phyloP scores from a whole-genome alignment of 2,797 vertebrate species.

The Manis javanica region DNA sequence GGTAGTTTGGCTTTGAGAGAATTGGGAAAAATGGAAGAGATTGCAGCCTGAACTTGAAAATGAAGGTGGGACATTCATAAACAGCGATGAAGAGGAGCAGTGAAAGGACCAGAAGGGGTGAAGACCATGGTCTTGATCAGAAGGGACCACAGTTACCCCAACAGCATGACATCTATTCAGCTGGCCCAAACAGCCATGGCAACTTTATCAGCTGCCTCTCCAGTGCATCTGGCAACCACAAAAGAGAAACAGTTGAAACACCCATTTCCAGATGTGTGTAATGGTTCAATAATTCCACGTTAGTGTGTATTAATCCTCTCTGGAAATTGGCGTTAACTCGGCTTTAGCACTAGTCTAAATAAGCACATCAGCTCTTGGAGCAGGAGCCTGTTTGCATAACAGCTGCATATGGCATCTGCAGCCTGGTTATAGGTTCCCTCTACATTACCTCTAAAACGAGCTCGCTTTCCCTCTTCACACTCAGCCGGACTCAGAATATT shows the following conservation, averaged over 20 bases:
- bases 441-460: slow-evolving; percentile 74
- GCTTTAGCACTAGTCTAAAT: slow-evolving; percentile 84
- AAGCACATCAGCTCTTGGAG: slow-evolving; percentile 84
- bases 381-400: slow-evolving; percentile 78
- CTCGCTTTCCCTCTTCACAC: slow-evolving; percentile 67
- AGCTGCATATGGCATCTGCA: slow-evolving; percentile 87
- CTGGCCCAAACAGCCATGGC: background rate
- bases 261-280: slow-evolving; percentile 86
- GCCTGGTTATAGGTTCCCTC: slow-evolving; percentile 81
- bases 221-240: slow-evolving; percentile 59
- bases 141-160: background rate
- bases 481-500: slow-evolving; percentile 67
- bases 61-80: background rate
- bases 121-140: background rate
- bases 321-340: slow-evolving; percentile 87
- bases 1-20: background rate
- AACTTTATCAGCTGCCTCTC: slow-evolving; percentile 22
- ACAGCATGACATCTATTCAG: background rate
- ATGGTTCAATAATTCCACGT: slow-evolving; percentile 84
- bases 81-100: background rate
- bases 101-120: background rate
- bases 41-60: background rate
- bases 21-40: background rate
- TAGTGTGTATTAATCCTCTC: slow-evolving; percentile 87
- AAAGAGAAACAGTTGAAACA: slow-evolving; percentile 65